These are phyloP conservation scores for Acanthochromis polyacanthus DNA, from an alignment of 2,113 vertebrate genomes.

Conservation along the genomic window DNA sequence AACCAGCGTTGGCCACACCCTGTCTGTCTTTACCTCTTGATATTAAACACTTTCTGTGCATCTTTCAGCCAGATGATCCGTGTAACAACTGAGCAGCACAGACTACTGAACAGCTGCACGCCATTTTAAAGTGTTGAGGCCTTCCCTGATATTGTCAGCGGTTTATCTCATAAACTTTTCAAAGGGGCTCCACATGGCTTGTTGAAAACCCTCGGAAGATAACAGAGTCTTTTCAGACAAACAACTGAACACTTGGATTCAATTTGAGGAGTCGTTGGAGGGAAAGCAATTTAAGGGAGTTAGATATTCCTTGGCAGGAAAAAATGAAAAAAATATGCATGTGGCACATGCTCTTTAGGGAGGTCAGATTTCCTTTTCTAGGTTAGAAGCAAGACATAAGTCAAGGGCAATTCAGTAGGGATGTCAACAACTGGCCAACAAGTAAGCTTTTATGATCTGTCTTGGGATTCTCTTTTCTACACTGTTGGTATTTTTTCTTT, in stretches of 20 bases:
- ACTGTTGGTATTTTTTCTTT: background rate
- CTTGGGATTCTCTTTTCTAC: background rate
- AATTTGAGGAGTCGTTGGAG: slow-evolving; percentile 9
- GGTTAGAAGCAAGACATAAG: slow-evolving; percentile 19
- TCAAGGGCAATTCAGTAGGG: background rate
- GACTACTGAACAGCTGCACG: slow-evolving; percentile 54
- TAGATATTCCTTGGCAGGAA: background rate
- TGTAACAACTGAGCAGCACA: slow-evolving; percentile 7
- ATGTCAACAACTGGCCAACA: slow-evolving; percentile 12
- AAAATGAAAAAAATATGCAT: background rate
- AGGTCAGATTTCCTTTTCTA: slow-evolving; percentile 7
- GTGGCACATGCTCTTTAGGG: slow-evolving; percentile 5
- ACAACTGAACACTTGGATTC: slow-evolving; percentile 13
- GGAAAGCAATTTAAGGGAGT: slow-evolving; percentile 1
- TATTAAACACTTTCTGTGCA: slow-evolving; percentile 35
- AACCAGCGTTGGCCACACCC: slow-evolving; percentile 32
- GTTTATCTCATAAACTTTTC: slow-evolving; percentile 62
- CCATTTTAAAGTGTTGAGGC: slow-evolving; percentile 50
- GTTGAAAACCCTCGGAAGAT: slow-evolving; percentile 29
- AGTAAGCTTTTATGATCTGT: background rate
- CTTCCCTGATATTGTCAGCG: slow-evolving; percentile 46
- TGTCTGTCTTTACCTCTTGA: slow-evolving; percentile 26
- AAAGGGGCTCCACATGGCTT: slow-evolving; percentile 42
- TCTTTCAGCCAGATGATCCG: slow-evolving; percentile 75
- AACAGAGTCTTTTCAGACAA: slow-evolving; percentile 38